Evolutionary conservation across 30 jellyfish, hydroid and myxozoan genomes (phyloP), one percentile per base, ranked within the genome.

Genomic region (Rhopilema esculentum): DNA sequence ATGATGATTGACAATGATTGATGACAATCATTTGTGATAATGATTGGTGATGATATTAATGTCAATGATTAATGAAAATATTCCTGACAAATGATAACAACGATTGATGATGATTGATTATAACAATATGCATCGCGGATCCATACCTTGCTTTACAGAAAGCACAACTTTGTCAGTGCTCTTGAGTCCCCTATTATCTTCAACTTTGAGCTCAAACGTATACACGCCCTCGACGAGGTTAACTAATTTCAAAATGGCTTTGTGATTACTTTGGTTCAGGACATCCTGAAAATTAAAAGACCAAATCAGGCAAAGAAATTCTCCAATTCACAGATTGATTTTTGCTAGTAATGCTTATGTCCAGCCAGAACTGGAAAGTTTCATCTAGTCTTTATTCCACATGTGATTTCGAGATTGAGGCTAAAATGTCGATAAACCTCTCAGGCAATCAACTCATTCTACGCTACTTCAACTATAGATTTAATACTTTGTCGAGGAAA

Each of bases 221-320:
- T 94, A 94, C 16, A 76, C 88, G 30, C 99, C 99, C 66, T 89
- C 91, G 8, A 94, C 99, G 9, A 94, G 97, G 61, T 94, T 90
- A 27, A 97, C 89, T 27, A 94, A 89, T 25, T 78, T 92, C 28
- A 94, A 85, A 40, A 89, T 63, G 25, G 97, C 69, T 16, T 69
- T 61, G 53, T 84, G 93, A 73, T 90, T 90, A 68, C 99, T 94
- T 74, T 84, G 92, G 70, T 94, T 94, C 26, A 94, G 83, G 12
- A 94, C 85, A 73, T 89, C 97, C 99, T 94, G 75, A 20, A 33
- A 69, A 27, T 21, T 4, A 51, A 68, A 7, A 40, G 82, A 48
- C 26, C 72, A 28, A 49, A 25, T 28, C 17, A 72, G 83, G 18
- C 1, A 0, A 1, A 40, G 12, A 40, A 12, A 40, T 2, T 12